phyloP scores from a whole-genome alignment of 2,113 vertebrate species.

The Notarius lentiginosus region DNA sequence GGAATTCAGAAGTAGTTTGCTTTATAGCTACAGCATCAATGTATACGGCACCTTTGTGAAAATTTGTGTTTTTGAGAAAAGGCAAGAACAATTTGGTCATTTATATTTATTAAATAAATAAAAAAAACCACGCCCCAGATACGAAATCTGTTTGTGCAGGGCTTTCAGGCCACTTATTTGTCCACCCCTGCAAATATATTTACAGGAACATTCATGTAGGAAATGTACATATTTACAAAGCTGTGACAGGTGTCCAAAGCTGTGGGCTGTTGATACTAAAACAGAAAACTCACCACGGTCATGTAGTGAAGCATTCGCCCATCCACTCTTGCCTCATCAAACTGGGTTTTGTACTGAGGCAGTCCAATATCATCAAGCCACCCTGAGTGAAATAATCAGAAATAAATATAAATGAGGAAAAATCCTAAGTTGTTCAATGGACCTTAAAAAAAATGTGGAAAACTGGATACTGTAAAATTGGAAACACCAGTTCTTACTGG shows the following conservation, averaged over 20 bases:
- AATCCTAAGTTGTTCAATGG: not conserved
- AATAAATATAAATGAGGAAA: not conserved
- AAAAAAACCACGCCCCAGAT: not conserved
- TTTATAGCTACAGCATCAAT: not conserved
- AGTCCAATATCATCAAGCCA: constrained; percentile 98
- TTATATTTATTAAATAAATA: not conserved
- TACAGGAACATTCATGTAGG: not conserved
- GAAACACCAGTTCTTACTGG: constrained; percentile 76
- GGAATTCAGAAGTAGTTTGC: not conserved
- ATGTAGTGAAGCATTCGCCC: constrained; percentile 98
- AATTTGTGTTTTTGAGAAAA: not conserved
- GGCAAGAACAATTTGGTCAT: not conserved
- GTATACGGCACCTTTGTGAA: not conserved
- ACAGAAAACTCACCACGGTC: constrained; percentile 83
- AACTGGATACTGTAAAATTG: not conserved
- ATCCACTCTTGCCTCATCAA: constrained; percentile 93
- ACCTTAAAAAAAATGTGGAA: not conserved
- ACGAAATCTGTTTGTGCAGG: not conserved
- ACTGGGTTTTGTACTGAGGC: constrained; percentile 98
- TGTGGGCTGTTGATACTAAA: not conserved
- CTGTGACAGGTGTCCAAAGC: not conserved
- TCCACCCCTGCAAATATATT: not conserved
- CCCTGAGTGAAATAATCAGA: constrained; percentile 68
- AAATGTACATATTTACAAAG: not conserved
- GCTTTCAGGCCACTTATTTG: not conserved